Conservation (phyloP, 2,113 vertebrate genomes). For the Nymphicus hollandicus region DNA sequence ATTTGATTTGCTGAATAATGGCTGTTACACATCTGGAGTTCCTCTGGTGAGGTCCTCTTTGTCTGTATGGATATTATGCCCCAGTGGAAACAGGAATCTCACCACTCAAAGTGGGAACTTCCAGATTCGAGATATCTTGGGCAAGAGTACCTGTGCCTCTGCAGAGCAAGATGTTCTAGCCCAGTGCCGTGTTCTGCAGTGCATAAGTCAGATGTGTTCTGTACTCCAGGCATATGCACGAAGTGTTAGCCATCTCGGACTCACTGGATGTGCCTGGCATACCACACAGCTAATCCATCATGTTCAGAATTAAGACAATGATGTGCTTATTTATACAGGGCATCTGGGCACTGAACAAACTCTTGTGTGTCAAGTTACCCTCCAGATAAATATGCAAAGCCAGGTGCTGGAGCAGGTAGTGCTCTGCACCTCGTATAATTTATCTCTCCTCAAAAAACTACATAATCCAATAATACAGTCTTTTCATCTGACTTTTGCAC, state of each 20-base stretch:
- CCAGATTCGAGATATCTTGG: background rate
- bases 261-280: background rate
- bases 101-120: background rate
- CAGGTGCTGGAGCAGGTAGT: background rate
- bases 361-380: background rate
- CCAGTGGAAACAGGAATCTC: background rate
- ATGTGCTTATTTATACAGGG: background rate
- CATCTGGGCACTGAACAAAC: background rate
- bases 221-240: rapidly evolving
- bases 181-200: background rate
- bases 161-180: background rate
- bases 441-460: background rate
- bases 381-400: background rate
- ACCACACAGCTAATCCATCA: background rate
- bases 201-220: background rate
- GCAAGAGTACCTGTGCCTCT: background rate
- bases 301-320: background rate
- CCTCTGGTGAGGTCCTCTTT: background rate
- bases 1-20: background rate
- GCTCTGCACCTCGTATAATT: background rate
- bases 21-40: background rate
- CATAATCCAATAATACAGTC: background rate
- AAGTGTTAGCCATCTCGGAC: background rate
- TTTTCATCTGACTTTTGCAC: background rate
- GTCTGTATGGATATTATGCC: background rate